Evolutionary conservation across 2,113 vertebrate species (phyloP).

Genomic region (Melanerpes formicivorus): DNA sequence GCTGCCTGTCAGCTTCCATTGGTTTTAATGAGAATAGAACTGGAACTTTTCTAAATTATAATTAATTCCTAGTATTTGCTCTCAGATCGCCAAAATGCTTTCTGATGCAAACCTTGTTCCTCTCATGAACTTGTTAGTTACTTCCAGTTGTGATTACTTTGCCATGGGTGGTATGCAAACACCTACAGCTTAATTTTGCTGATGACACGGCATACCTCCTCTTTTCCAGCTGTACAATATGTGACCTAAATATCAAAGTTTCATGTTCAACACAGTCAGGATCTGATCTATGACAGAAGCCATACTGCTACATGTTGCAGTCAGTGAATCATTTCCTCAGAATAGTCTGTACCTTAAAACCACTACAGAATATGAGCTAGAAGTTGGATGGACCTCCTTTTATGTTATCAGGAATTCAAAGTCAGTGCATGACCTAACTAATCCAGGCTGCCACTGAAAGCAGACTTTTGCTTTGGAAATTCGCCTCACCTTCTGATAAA

Average conservation of each 20-base stretch:
- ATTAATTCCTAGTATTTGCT: neutral
- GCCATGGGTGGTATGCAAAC: neutral
- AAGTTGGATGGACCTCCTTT: neutral
- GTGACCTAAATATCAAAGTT: neutral
- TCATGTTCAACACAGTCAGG: neutral
- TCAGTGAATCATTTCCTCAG: neutral
- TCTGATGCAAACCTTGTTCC: neutral
- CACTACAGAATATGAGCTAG: neutral
- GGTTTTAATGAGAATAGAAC: neutral
- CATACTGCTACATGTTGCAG: neutral
- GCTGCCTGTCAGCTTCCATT: neutral
- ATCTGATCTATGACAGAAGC: neutral
- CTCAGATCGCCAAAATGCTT: neutral
- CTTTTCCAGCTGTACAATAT: neutral
- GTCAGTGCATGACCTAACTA: neutral
- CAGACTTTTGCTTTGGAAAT: neutral
- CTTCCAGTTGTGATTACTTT: neutral
- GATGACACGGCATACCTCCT: neutral
- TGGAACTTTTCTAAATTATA: neutral
- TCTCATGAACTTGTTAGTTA: neutral
- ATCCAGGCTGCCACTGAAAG: neutral
- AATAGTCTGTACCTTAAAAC: neutral
- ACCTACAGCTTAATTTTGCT: neutral
- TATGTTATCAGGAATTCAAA: neutral
- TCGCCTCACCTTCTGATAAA: neutral